A percentile compares a stretch with the other conserved stretches of the same genome.
phyloP scores from a whole-genome alignment of 2,113 vertebrate genomes.

The Rhinogobius similis region DNA sequence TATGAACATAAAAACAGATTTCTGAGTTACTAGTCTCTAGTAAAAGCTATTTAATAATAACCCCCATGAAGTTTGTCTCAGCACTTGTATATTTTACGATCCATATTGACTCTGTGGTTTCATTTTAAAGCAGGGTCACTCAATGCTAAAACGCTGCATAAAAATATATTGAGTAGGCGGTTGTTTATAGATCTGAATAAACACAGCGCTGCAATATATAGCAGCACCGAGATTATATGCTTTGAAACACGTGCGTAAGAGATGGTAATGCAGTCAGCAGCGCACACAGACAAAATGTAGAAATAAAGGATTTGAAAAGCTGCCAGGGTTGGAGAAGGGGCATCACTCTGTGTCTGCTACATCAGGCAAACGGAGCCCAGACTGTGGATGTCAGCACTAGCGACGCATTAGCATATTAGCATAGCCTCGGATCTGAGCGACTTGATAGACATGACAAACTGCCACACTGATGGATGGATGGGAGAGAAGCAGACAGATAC shows the following conservation, averaged over 20 bases:
- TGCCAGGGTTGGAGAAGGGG: constrained; percentile 40
- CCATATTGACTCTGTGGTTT: constrained; percentile 1
- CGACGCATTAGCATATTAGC: constrained; percentile 60
- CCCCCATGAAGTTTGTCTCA: background rate
- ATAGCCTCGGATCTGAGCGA: constrained; percentile 43
- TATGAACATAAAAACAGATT: no score
- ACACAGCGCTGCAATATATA: background rate
- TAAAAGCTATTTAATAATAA: no score
- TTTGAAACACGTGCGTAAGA: constrained; percentile 18
- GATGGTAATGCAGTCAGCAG: constrained; percentile 21
- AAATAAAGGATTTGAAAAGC: constrained; percentile 46
- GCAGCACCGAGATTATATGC: background rate
- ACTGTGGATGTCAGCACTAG: constrained; percentile 63
- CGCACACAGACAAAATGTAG: constrained; percentile 17
- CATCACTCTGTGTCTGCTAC: constrained; percentile 58
- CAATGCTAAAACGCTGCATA: background rate
- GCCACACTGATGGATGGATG: constrained; percentile 32
- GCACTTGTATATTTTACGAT: background rate
- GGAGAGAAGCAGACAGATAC: constrained; percentile 6
- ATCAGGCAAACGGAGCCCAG: constrained; percentile 52
- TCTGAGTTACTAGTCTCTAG: no score
- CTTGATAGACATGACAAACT: constrained; percentile 50
- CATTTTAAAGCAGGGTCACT: constrained; percentile 9
- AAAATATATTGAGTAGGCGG: background rate
- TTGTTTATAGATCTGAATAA: constrained; percentile 5